Evolutionary conservation across 2,888 invertebrate species (phyloP).

Genomic region (Ichneumoninae sp.): DNA sequence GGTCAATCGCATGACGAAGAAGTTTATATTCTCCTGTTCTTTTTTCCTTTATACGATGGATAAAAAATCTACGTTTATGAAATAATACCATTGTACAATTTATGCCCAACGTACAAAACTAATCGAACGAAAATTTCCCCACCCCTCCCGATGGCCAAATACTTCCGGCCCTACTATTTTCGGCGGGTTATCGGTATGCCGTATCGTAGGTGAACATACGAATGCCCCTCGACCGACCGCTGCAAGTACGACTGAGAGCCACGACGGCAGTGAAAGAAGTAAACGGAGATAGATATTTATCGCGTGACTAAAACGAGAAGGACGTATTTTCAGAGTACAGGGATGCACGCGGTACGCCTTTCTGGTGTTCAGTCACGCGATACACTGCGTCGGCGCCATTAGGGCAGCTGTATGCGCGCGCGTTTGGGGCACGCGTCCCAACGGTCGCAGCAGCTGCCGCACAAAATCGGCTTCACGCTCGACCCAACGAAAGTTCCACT

Average conservation of each 20-base stretch:
- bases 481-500: slow-evolving; percentile 60
- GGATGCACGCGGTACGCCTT: slow-evolving; percentile 5
- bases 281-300: slow-evolving; percentile 15
- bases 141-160: neutral
- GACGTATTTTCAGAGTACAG: neutral
- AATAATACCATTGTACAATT: neutral
- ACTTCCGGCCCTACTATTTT: slow-evolving; percentile 21
- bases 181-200: slow-evolving; percentile 42
- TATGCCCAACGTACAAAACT: neutral
- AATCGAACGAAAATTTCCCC: neutral
- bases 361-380: neutral
- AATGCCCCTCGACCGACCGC: neutral
- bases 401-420: slow-evolving; percentile 64
- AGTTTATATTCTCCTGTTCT: slow-evolving; percentile 48
- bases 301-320: neutral
- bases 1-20: slow-evolving; percentile 38
- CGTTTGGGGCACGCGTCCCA: slow-evolving; percentile 82
- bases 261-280: slow-evolving; percentile 4
- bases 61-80: slow-evolving; percentile 35
- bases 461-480: slow-evolving; percentile 73
- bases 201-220: slow-evolving; percentile 10
- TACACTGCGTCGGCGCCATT: slow-evolving; percentile 52
- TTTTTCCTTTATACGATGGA: neutral
- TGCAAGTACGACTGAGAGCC: slow-evolving; percentile 5
- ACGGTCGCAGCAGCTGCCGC: slow-evolving; percentile 82